Percentiles rank a stretch among this genome's conserved stretches.
These are phyloP conservation scores for Centropristis striata DNA, from an alignment of 2,113 vertebrate genomes.

Conservation along the genomic window DNA sequence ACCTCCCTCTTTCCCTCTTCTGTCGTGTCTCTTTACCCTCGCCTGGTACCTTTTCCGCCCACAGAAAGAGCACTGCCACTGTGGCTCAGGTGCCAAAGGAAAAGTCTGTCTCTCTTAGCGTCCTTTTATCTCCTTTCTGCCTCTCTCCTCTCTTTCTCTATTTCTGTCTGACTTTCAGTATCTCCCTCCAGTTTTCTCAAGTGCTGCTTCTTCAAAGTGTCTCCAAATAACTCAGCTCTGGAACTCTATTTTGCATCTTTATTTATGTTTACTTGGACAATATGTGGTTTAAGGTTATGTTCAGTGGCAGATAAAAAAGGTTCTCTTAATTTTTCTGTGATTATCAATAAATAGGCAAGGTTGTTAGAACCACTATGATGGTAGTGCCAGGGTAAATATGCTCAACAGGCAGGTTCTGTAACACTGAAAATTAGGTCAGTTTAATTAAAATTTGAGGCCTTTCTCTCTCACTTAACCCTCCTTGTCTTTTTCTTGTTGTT, in stretches of 20 bases:
- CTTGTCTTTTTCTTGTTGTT: conserved; percentile 16
- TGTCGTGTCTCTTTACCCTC: conserved; percentile 37
- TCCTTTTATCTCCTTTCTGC: conserved; percentile 34
- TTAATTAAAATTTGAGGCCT: conserved; percentile 46
- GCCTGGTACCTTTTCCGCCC: conserved; percentile 48
- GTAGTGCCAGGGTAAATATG: conserved; percentile 45
- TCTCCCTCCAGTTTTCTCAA: conserved; percentile 74
- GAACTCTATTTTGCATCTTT: conserved; percentile 63
- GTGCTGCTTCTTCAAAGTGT: conserved; percentile 79
- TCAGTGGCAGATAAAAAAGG: conserved; percentile 33
- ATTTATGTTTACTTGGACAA: conserved; percentile 64
- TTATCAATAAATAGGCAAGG: conserved; percentile 31
- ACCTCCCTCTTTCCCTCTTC: conserved; percentile 48
- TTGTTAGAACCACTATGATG: conserved; percentile 39
- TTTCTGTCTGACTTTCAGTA: conserved; percentile 63
- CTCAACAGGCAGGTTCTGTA: conserved; percentile 53
- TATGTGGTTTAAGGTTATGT: conserved; percentile 52
- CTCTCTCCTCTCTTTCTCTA: conserved; percentile 36
- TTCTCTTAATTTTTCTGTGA: conserved; percentile 24
- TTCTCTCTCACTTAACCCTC: conserved; percentile 36
- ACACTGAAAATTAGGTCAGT: conserved; percentile 43
- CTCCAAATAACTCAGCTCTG: conserved; percentile 68
- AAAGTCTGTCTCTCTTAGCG: conserved; percentile 52
- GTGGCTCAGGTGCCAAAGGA: conserved; percentile 76
- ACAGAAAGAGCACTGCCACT: conserved; percentile 72